Percentiles rank a stretch among this genome's conserved stretches.
These are phyloP conservation scores for Noctua janthe DNA, from an alignment of 2,888 invertebrate species.

Conservation along the genomic window DNA sequence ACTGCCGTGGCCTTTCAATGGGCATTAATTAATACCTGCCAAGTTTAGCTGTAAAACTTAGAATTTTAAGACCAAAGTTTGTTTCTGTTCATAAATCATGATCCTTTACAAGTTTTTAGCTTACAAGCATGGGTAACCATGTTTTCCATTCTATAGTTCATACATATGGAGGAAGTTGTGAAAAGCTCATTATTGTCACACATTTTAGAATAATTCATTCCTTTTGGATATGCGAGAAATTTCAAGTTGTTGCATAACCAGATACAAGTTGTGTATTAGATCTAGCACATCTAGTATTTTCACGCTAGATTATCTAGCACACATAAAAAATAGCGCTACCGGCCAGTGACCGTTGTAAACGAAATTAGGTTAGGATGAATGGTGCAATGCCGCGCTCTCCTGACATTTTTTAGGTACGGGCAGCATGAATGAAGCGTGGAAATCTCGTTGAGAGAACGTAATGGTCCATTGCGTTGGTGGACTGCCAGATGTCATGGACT, in stretches of 20 bases:
- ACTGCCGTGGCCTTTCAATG: not conserved
- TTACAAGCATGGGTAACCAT: not conserved
- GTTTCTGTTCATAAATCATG: not conserved
- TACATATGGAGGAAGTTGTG: not conserved
- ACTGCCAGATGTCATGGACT: conserved; percentile 69
- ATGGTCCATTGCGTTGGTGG: conserved; percentile 69
- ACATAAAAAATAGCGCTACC: conserved; percentile 39
- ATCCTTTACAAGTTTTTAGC: not conserved
- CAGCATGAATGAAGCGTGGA: conserved; percentile 70
- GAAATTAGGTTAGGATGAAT: conserved; percentile 74
- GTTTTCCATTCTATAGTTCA: not conserved
- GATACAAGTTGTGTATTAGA: not conserved
- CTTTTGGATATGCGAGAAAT: not conserved
- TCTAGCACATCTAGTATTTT: conserved; percentile 13
- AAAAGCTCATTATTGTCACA: not conserved
- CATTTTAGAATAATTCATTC: not conserved
- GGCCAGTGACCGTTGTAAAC: conserved; percentile 66
- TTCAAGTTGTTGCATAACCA: not conserved
- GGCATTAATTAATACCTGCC: not conserved
- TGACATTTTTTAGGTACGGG: conserved; percentile 64
- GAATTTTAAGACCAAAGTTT: conserved; percentile 2
- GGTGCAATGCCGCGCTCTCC: conserved; percentile 63
- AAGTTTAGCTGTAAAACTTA: conserved; percentile 15
- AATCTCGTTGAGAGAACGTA: conserved; percentile 70
- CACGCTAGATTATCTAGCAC: conserved; percentile 26